These are phyloP conservation scores for Hemitrygon akajei DNA, from an alignment of 2,797 vertebrate species.

Conservation along the genomic window DNA sequence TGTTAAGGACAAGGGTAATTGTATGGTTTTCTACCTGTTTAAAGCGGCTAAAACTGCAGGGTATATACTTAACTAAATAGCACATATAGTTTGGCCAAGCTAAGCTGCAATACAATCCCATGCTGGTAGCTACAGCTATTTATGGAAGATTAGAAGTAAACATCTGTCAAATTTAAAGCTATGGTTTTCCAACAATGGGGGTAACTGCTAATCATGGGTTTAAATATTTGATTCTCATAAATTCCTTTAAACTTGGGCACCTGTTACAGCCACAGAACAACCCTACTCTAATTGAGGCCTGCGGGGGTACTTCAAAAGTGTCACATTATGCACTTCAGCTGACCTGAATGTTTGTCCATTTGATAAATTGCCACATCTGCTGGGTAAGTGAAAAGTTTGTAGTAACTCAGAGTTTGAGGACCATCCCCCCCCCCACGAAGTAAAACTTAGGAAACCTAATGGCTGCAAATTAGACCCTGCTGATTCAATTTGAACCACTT, in stretches of 20 bases:
- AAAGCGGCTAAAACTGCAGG: constrained; percentile 5
- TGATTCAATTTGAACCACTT: neutral
- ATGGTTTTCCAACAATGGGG: constrained; percentile 12
- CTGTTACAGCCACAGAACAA: neutral
- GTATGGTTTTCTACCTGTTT: neutral
- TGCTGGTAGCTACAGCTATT: neutral
- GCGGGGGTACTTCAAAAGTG: neutral
- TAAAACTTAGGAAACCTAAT: neutral
- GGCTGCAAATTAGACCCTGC: neutral
- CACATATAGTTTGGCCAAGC: neutral
- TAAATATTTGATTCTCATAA: constrained; percentile 2
- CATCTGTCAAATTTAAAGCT: constrained; percentile 26
- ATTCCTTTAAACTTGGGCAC: constrained; percentile 23
- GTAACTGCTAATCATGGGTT: neutral
- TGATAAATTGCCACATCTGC: constrained; percentile 23
- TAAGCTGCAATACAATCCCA: constrained; percentile 1
- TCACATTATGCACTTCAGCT: neutral
- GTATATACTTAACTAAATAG: neutral
- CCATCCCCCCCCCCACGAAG: neutral
- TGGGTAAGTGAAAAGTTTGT: constrained; percentile 2
- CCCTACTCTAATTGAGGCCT: constrained; percentile 1
- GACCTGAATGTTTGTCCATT: neutral
- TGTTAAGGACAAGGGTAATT: neutral
- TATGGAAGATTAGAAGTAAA: neutral
- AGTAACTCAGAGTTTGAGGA: neutral